These are phyloP conservation scores for Andrena chrysosceles DNA, from an alignment of 2,888 invertebrate genomes.

Conservation along the genomic window DNA sequence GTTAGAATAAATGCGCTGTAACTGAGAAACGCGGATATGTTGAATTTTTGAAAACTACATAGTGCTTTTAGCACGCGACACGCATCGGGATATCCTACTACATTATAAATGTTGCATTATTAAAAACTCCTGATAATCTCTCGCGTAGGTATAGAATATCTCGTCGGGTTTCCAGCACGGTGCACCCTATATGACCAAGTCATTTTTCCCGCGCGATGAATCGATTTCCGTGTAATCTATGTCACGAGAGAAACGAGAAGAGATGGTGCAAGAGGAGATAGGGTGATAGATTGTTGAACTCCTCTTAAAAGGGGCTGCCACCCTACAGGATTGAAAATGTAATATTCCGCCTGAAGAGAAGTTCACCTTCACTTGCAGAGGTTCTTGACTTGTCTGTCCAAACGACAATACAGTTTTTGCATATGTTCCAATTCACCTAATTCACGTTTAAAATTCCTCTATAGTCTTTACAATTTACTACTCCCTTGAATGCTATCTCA, in stretches of 20 bases:
- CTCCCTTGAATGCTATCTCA: no score
- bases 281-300: constrained; percentile 6
- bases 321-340: background rate
- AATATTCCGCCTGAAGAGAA: background rate
- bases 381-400: background rate
- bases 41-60: background rate
- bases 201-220: constrained; percentile 14
- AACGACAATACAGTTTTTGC: background rate
- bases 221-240: constrained; percentile 18
- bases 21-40: background rate
- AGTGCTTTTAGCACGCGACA: background rate
- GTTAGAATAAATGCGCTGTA: background rate
- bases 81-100: background rate
- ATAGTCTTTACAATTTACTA: no score
- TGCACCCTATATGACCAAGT: constrained; percentile 9
- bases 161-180: background rate
- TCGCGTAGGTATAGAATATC: background rate
- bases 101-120: constrained; percentile 18
- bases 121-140: constrained; percentile 19
- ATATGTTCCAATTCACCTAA: no score
- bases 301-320: background rate
- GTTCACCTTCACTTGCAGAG: background rate
- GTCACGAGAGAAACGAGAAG: background rate
- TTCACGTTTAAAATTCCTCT: no score
- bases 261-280: background rate